A percentile compares a stretch with the other conserved stretches of the same genome.
Evolutionary conservation across 2,888 invertebrate genomes (phyloP).

Genomic region (Hydrotaea cyrtoneurina): DNA sequence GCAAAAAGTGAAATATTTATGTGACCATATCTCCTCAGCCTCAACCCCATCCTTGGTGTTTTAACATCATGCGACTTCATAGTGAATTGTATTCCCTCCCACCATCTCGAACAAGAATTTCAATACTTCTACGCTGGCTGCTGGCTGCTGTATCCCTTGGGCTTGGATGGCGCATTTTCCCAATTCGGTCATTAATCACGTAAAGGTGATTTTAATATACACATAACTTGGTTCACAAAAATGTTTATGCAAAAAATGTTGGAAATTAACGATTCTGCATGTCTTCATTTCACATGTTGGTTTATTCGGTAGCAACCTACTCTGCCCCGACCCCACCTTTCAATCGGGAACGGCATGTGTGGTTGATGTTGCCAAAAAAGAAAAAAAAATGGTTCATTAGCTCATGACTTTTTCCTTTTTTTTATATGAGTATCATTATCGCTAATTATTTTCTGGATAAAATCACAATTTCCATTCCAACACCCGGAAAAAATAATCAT

Average conservation of each 20-base stretch:
- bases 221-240: constrained; percentile 23
- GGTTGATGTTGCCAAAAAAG: constrained; percentile 16
- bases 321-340: neutral
- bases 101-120: neutral
- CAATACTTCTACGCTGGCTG: neutral
- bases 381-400: constrained; percentile 8
- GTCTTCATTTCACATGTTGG: neutral
- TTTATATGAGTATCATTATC: neutral
- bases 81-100: neutral
- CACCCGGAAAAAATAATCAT: neutral
- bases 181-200: constrained; percentile 77
- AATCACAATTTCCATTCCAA: neutral
- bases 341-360: neutral
- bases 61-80: neutral
- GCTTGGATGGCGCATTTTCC: constrained; percentile 67
- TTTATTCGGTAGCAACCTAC: no score
- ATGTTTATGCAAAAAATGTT: neutral
- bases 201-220: constrained; percentile 68
- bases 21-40: neutral
- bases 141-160: neutral
- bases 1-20: constrained; percentile 4
- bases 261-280: neutral
- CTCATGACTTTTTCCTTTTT: neutral
- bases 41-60: neutral
- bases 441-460: neutral